Base-by-base conservation (phyloP, 30 jellyfish, hydroid and myxozoan species). In the Hydra vulgaris region DNA sequence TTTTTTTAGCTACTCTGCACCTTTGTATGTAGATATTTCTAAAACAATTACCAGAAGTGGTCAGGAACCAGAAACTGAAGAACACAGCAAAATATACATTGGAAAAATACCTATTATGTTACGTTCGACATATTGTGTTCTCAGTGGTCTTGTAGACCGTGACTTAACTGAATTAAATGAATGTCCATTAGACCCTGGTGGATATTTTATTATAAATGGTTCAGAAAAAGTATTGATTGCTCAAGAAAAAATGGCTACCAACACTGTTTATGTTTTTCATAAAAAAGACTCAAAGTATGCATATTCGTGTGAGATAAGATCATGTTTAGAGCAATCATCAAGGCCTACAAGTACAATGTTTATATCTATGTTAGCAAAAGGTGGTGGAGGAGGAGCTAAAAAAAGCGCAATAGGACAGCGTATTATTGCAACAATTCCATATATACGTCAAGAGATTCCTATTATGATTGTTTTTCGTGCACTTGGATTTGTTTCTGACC, bases 101-200 rank as follows among this genome's bases (percentile, higher is more conserved):
- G 99, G 99, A 74, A 95, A 95, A 84, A 95, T 95, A 0, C 99
- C 99, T 17, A 89, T 95, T 27, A 95, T 95, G 99, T 82, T 95
- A 26, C 87, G 99, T 18, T 95, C 99, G 52, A 84, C 97, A 21
- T 95, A 86, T 83, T 95, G 99, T 72, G 85, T 89, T 21, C 87
- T 95, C 24, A 89, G 87, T 76, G 96, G 95, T 7, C 71, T 86
- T 17, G 79, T 95, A 8, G 99, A 95, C 83, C 96, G 96, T 89
- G 99, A 89, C 69, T 83, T 95, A 72, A 85, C 96, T 24, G 97
- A 95, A 85, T 72, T 89, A 79, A 89, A 89, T 72, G 99, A 95
- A 81, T 95, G 99, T 85, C 99, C 99, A 1, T 84, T 95, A 66
- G 99, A 95, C 69, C 99, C 99, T 21, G 99, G 99, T 27, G 99